Evolutionary conservation across 2,797 vertebrate species (phyloP).

Genomic region (Tenualosa thibaudeaui): DNA sequence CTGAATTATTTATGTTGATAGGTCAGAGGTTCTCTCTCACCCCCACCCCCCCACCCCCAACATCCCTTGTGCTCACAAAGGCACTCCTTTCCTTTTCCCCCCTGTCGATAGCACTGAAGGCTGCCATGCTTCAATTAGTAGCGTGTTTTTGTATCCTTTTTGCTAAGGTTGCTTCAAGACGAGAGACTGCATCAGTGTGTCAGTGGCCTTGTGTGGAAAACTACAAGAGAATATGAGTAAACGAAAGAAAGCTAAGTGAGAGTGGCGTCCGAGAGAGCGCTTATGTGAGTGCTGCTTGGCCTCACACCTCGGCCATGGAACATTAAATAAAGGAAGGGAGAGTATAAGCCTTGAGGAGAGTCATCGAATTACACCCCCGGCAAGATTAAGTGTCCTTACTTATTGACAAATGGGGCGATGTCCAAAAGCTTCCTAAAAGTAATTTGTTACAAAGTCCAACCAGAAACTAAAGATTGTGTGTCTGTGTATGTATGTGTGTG

Average conservation of each 20-base stretch:
- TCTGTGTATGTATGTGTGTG: neutral
- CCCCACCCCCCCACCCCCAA: neutral
- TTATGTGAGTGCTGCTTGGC: neutral
- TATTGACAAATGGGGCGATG: conserved; percentile 33
- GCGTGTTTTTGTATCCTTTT: neutral
- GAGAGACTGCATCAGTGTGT: neutral
- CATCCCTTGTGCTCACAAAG: neutral
- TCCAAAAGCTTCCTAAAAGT: conserved; percentile 26
- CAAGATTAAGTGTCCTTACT: conserved; percentile 32
- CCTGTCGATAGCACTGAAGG: neutral
- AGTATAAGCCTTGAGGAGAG: conserved; percentile 27
- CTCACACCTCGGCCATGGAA: conserved; percentile 8
- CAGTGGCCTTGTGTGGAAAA: neutral
- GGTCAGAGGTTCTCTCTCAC: conserved; percentile 27
- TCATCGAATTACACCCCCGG: conserved; percentile 24
- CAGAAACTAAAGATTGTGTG: conserved; percentile 14
- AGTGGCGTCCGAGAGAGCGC: neutral
- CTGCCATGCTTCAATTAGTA: neutral
- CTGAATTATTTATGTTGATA: conserved; percentile 83
- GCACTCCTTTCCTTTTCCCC: neutral
- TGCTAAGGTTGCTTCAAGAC: neutral
- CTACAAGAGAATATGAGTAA: neutral
- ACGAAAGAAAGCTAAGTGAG: neutral
- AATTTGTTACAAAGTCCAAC: conserved; percentile 27
- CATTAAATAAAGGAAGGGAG: conserved; percentile 34